Evolutionary conservation across 1,140 invertebrate species (phyloP), one percentile per base, ranked within the genome.

Genomic region (Campoletis sonorensis): DNA sequence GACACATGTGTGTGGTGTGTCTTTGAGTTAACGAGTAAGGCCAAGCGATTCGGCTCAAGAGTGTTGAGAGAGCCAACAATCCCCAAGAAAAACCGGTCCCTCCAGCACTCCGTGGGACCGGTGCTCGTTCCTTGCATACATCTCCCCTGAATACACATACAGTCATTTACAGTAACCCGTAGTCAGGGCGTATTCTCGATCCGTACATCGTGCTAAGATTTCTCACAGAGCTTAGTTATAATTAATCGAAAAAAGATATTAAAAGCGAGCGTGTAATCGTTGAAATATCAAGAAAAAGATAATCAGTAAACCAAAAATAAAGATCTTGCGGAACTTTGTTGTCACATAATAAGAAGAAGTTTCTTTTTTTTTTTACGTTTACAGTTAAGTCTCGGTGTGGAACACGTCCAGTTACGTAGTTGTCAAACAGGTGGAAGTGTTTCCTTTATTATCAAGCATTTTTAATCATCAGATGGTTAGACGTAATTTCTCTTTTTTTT

Each of bases 61-160:
- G 51, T n/a, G 18, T 54, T 54, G 51, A 4, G 51, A n/a, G 40
- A 45, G 40, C 30, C 30, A 33, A 33, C 30, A 33, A 45, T 5
- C 61, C 61, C 45, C 45, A 33, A 67, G 58, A 77, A 67, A n/a
- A 78, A 75, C 76, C 76, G 76, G 76, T 78, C 76, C 58, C 76
- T 67, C 58, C 58, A 67, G 76, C 64, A 78, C 40, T 67, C 76
- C 76, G 76, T 78, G 76, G 37, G 76, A 78, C 58, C 76, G 76
- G 27, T 77, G 30, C 45, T 8, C 72, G 72, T 27, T 51, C 18
- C 67, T 70, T 70, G 4, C 30, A 33, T 70, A 70, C 15, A 23
- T 18, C 15, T 54, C 4, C 16, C 18, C 2, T 33, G 30, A 10
- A 11, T 67, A 67, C 13, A 27, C 23, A 33, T 33, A 33, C 7